These are phyloP conservation scores for Nestor notabilis DNA, from an alignment of 2,113 vertebrate genomes.

Conservation along the genomic window DNA sequence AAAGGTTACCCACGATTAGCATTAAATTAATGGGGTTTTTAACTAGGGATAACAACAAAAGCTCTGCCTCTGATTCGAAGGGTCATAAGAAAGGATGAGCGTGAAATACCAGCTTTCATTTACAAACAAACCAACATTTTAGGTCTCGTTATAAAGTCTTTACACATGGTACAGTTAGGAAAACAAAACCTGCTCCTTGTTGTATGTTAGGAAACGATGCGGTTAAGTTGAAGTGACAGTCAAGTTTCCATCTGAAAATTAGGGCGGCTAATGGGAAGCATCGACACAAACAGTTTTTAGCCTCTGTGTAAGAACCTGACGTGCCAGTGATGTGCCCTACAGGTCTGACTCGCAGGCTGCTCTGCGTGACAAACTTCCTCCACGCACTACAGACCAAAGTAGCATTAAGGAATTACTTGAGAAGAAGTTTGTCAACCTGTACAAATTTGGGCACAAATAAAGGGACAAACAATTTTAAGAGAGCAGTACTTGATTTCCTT, in stretches of 20 bases:
- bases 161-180: not conserved
- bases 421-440: constrained; percentile 8
- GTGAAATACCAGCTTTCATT: not conserved
- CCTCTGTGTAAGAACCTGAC: constrained; percentile 13
- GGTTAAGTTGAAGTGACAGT: constrained; percentile 58
- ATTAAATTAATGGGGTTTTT: not conserved
- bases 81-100: not conserved
- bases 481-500: not conserved
- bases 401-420: constrained; percentile 2
- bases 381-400: constrained; percentile 1
- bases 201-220: not conserved
- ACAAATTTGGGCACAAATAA: constrained; percentile 14
- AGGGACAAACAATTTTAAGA: not conserved
- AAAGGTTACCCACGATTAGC: not conserved
- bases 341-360: constrained; percentile 30
- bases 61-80: not conserved
- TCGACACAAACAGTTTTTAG: constrained; percentile 42
- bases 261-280: constrained; percentile 41
- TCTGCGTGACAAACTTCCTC: not conserved
- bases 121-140: not conserved
- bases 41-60: not conserved
- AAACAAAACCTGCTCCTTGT: constrained; percentile 42
- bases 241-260: constrained; percentile 50
- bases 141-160: not conserved
- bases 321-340: constrained; percentile 52